A percentile compares a stretch with the other conserved stretches of the same genome.
Conservation (phyloP, 2,113 vertebrate genomes). For the Stigmatopora nigra region DNA sequence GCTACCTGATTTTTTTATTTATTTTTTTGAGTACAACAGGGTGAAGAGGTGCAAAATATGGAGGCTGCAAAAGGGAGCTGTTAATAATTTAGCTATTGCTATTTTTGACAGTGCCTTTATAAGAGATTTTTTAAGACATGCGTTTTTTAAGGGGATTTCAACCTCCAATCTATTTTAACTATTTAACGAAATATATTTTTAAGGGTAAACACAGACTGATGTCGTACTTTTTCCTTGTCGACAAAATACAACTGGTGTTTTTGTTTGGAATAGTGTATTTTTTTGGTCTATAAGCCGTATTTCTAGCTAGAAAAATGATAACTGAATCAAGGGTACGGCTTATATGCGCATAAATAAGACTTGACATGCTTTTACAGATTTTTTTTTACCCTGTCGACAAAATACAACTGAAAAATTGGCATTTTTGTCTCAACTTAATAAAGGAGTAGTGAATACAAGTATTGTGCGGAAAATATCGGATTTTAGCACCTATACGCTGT, state of each 20-base stretch:
- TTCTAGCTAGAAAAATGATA: too few relatives aligned
- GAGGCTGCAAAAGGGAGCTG: not conserved
- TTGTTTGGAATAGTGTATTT: not conserved
- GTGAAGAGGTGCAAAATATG: not conserved
- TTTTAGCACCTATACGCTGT: too few relatives aligned
- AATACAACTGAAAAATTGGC: too few relatives aligned
- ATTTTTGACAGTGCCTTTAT: constrained; percentile 3
- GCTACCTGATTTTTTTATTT: not conserved
- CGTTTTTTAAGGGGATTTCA: constrained; percentile 1
- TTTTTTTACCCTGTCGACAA: too few relatives aligned
- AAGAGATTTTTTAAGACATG: not conserved
- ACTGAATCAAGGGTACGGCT: too few relatives aligned
- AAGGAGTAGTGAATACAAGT: too few relatives aligned
- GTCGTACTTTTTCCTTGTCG: not conserved
- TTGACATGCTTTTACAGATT: too few relatives aligned
- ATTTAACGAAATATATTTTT: constrained; percentile 1
- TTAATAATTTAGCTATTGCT: constrained; percentile 6
- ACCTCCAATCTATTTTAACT: not conserved
- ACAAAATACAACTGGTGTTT: not conserved
- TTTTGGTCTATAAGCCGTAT: too few relatives aligned
- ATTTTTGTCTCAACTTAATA: too few relatives aligned
- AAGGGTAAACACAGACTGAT: not conserved
- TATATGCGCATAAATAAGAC: too few relatives aligned
- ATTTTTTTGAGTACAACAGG: not conserved
- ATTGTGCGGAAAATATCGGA: too few relatives aligned